Evolutionary conservation across 1,140 invertebrate species (phyloP).

Genomic region (Penaeus indicus): DNA sequence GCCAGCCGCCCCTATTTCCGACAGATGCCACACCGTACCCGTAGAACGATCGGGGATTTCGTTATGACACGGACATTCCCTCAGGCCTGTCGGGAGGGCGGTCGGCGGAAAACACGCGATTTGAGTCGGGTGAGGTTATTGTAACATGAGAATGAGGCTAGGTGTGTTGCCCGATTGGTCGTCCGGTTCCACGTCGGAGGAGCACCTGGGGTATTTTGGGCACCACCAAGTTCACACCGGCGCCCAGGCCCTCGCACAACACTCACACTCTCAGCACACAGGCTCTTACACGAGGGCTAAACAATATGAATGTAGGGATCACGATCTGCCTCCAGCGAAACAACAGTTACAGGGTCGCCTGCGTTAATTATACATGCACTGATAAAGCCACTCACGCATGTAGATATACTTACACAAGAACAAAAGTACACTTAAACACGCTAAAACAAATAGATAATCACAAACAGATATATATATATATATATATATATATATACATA

Average conservation of each 20-base stretch:
- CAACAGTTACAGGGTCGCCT: too few species aligned
- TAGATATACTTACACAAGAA: constrained; percentile 1
- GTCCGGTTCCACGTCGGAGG: neutral
- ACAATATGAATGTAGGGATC: too few species aligned
- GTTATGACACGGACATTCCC: too few species aligned
- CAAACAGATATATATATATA: too few species aligned
- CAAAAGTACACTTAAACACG: too few species aligned
- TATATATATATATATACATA: too few species aligned
- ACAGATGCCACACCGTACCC: neutral
- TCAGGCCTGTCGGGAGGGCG: neutral
- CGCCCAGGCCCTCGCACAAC: neutral
- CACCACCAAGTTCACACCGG: constrained; percentile 6
- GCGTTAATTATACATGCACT: neutral
- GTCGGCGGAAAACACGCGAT: neutral
- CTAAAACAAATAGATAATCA: too few species aligned
- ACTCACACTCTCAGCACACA: neutral
- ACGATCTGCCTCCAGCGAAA: too few species aligned
- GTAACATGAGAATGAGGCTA: constrained; percentile 12
- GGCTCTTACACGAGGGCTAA: neutral
- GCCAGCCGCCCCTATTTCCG: constrained; percentile 6
- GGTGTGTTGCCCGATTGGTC: neutral
- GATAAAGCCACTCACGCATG: neutral
- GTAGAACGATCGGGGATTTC: too few species aligned
- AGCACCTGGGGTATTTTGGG: constrained; percentile 31
- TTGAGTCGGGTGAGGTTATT: neutral